Base-by-base conservation (phyloP, 2,888 invertebrate species). In the Yponomeuta evonymella region DNA sequence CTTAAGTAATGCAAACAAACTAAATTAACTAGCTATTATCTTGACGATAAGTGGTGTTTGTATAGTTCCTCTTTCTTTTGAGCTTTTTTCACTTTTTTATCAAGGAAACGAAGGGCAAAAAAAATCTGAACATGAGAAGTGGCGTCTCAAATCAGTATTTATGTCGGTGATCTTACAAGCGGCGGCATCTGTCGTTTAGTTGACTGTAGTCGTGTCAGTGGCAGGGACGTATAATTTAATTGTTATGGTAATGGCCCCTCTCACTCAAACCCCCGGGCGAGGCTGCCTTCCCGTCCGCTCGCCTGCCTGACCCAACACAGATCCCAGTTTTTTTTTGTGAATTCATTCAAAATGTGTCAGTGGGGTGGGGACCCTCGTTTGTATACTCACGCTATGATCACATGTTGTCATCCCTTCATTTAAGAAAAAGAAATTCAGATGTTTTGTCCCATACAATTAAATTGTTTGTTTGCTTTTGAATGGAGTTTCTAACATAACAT, bases 321-420 rank as follows among this genome's bases (percentile, higher is more conserved):
- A 69, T 33, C 69, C 51, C 48, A 33, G 62, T 67, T 72, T 80
- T 79, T 82, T 83, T 82, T 78, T 81, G 75, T 75, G 64, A 15
- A 43, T 79, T 79, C 81, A 83, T 82, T 82, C 79, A 81, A 80
- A 86, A 81, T 84, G 83, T 85, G 86, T 85, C 85, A 84, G 81
- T 83, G 73, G 83, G 81, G 81, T 69, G 43, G 43, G 43, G 43
- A 43, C 78, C 78, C 79, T 76, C 76, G 78, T 77, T 80, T 80
- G 78, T 75, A 75, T 76, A 76, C 77, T 78, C 77, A 78, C 75
- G 75, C 72, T 77, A 74, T 76, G 78, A 75, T 78, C 78, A 75
- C 77, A 76, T 76, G 74, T 74, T 75, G 75, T 76, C 78, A 76
- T 78, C 77, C 78, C 76, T 76, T 73, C 73, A 71, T 75, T 73